These are phyloP conservation scores for Drosophila rufa DNA, from an alignment of 1,140 invertebrate genomes.

Conservation along the genomic window DNA sequence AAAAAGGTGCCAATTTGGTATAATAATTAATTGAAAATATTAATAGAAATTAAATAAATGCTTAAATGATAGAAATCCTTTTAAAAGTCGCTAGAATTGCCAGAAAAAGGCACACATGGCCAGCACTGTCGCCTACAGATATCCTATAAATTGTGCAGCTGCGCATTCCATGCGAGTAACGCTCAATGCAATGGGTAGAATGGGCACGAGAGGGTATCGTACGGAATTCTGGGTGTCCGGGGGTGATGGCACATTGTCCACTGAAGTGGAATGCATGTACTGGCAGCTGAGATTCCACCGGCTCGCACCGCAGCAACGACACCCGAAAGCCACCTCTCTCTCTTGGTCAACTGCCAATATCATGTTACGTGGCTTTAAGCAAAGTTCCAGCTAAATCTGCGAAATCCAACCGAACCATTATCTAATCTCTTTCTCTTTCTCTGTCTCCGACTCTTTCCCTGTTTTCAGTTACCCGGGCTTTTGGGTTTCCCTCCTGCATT, in stretches of 20 bases:
- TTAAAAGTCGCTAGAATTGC: background rate
- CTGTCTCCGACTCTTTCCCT: background rate
- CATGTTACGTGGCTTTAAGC: slow-evolving; percentile 62
- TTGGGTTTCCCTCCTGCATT: background rate
- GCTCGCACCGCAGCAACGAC: background rate
- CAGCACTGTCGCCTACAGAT: slow-evolving; percentile 38
- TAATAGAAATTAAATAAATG: background rate
- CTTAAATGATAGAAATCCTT: background rate
- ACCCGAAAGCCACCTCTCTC: slow-evolving; percentile 13
- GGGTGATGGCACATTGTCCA: slow-evolving; percentile 59
- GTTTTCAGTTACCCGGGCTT: background rate
- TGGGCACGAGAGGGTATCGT: slow-evolving; percentile 5
- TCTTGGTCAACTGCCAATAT: slow-evolving; percentile 67
- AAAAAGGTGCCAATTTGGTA: background rate
- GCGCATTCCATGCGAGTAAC: slow-evolving; percentile 74
- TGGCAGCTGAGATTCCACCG: slow-evolving; percentile 40
- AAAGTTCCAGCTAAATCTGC: slow-evolving; percentile 41
- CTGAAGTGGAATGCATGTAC: slow-evolving; percentile 63
- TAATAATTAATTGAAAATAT: too few relatives aligned
- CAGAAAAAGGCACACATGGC: background rate
- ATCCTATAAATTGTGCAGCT: slow-evolving; percentile 77
- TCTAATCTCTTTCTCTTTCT: slow-evolving; percentile 38
- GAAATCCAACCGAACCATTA: slow-evolving; percentile 43
- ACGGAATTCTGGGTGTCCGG: slow-evolving; percentile 2
- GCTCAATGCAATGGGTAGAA: slow-evolving; percentile 48